Conservation (phyloP, 2,888 invertebrate species). For the Eristalis pertinax region DNA sequence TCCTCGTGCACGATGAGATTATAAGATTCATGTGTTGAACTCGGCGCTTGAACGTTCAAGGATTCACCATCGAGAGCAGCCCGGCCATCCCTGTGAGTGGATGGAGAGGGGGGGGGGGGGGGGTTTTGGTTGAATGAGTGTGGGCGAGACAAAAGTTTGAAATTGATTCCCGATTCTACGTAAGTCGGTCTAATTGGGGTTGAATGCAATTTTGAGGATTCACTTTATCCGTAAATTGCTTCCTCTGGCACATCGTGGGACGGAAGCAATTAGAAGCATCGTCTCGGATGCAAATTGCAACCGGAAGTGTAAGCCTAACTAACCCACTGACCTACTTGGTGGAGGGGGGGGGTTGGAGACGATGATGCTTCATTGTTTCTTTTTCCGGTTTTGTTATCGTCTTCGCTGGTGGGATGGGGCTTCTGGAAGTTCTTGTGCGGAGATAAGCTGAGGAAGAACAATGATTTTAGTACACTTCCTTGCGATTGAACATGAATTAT, state of each 20-base stretch:
- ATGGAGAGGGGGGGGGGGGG: background rate
- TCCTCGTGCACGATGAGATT: constrained; percentile 6
- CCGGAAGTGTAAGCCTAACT: constrained; percentile 15
- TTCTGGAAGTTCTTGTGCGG: no score
- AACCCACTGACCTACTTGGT: constrained; percentile 20
- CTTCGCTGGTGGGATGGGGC: no score
- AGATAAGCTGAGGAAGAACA: no score
- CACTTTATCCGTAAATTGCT: constrained; percentile 1
- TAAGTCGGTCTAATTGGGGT: constrained; percentile 27
- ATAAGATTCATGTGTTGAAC: constrained; percentile 55
- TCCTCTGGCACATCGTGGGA: background rate
- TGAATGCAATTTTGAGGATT: constrained; percentile 36
- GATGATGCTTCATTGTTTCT: background rate
- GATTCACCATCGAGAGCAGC: constrained; percentile 7
- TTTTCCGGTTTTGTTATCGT: background rate
- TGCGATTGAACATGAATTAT: no score
- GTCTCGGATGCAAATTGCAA: constrained; percentile 34
- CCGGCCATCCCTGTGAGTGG: no score
- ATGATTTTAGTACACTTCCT: no score
- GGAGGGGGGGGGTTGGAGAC: background rate
- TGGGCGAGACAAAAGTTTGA: background rate
- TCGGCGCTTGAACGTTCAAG: constrained; percentile 57
- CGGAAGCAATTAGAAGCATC: constrained; percentile 38
- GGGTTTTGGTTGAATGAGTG: background rate
- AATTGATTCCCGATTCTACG: constrained; percentile 49